These are phyloP conservation scores for Villa cingulata DNA, from an alignment of 2,888 invertebrate genomes.

Conservation along the genomic window DNA sequence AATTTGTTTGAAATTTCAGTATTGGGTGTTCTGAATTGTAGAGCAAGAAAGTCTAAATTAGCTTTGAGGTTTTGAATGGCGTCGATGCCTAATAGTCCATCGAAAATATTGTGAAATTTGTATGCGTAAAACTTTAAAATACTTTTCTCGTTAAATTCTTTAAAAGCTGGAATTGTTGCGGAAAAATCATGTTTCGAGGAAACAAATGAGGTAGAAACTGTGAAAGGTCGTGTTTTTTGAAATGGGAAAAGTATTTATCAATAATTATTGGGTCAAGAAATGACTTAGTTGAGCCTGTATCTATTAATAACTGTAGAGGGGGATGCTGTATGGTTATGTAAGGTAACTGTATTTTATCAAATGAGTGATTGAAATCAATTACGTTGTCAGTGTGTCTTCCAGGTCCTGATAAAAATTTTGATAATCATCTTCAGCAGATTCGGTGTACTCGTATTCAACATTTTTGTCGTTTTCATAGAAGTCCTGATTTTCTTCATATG, in stretches of 20 bases:
- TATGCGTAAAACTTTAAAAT: not conserved
- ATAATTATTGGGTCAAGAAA: slow-evolving; percentile 5
- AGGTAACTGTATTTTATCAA: not conserved
- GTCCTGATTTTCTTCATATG: not conserved
- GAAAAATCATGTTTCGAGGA: slow-evolving; percentile 4
- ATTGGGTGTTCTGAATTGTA: not conserved
- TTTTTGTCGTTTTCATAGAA: not conserved
- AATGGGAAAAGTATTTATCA: slow-evolving; percentile 1
- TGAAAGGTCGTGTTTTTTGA: slow-evolving; percentile 5
- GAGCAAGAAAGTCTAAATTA: not conserved
- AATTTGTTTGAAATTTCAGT: not conserved
- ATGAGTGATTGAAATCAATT: not conserved
- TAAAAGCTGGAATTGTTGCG: slow-evolving; percentile 3
- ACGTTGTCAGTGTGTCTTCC: not conserved
- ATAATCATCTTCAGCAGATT: not conserved
- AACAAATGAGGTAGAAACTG: slow-evolving; percentile 6
- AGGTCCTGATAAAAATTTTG: not conserved
- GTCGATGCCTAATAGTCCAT: not conserved
- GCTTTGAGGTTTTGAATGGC: not conserved
- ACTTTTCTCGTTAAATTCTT: slow-evolving; percentile 3
- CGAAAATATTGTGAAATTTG: not conserved
- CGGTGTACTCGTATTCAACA: not conserved
- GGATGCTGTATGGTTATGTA: not conserved
- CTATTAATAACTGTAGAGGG: slow-evolving; percentile 4
- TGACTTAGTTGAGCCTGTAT: slow-evolving; percentile 5